Evolutionary conservation across 2,113 vertebrate genomes (phyloP).

Genomic region (Agelaius phoeniceus): DNA sequence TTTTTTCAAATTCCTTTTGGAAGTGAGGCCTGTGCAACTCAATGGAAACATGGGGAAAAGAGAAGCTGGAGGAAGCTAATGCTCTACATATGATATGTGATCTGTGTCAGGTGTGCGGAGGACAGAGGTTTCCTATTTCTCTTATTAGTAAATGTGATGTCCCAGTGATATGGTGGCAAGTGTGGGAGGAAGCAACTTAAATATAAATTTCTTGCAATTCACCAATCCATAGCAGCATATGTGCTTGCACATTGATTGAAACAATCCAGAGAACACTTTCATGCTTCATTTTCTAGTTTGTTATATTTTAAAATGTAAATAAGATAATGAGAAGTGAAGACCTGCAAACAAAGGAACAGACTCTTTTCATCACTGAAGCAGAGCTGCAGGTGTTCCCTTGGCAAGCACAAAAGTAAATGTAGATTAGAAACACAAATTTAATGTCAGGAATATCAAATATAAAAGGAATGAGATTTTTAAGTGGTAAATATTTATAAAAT

Average conservation of each 20-base stretch:
- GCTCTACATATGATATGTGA: neutral
- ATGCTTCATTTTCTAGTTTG: neutral
- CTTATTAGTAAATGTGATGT: neutral
- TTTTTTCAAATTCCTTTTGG: neutral
- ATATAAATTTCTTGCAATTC: neutral
- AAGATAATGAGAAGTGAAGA: neutral
- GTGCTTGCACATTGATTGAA: neutral
- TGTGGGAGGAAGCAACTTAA: neutral
- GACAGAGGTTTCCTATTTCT: neutral
- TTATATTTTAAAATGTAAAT: neutral
- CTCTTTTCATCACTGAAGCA: neutral
- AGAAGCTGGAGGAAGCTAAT: neutral
- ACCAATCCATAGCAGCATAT: neutral
- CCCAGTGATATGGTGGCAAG: neutral
- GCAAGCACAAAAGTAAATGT: neutral
- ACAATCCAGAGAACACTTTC: rapidly evolving
- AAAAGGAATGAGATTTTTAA: neutral
- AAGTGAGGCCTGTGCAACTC: neutral
- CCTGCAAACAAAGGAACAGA: neutral
- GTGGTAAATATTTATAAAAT: neutral
- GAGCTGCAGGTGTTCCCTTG: neutral
- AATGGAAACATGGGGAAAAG: neutral
- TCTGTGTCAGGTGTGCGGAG: neutral
- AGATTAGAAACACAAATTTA: neutral
- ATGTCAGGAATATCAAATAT: neutral